Evolutionary conservation across 53 echinoderm and acorn worm species (phyloP).

Genomic region (Paracentrotus lividus): DNA sequence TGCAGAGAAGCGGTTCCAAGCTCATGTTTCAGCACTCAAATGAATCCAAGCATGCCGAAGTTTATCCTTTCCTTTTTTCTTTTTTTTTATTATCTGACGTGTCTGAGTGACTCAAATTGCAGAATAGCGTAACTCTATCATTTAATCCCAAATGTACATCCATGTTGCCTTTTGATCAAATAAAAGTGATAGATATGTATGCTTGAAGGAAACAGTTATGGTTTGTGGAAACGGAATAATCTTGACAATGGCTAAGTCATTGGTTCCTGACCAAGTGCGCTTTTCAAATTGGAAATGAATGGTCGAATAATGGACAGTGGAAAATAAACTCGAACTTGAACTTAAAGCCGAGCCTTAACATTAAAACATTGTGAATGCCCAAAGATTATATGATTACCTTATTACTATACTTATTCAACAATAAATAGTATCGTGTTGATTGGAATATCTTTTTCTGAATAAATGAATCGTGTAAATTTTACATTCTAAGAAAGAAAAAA

Average conservation of each 20-base stretch:
- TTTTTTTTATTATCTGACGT: background rate
- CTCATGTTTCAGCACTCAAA: background rate
- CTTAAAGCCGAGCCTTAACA: no score
- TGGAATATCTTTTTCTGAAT: no score
- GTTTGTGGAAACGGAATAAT: conserved; percentile 18
- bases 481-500: no score
- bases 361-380: no score
- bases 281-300: conserved; percentile 24
- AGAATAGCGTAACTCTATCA: background rate
- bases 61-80: background rate
- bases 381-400: no score
- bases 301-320: background rate
- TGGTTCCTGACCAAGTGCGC: background rate
- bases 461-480: no score
- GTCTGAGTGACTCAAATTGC: background rate
- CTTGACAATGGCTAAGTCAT: background rate
- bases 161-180: background rate
- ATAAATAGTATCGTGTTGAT: no score
- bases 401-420: no score
- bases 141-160: background rate
- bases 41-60: background rate
- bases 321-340: no score
- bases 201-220: background rate
- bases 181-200: background rate
- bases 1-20: background rate